A percentile compares a stretch with the other conserved stretches of the same genome.
Evolutionary conservation across 1,140 invertebrate species (phyloP).

Genomic region (Coboldia fuscipes): DNA sequence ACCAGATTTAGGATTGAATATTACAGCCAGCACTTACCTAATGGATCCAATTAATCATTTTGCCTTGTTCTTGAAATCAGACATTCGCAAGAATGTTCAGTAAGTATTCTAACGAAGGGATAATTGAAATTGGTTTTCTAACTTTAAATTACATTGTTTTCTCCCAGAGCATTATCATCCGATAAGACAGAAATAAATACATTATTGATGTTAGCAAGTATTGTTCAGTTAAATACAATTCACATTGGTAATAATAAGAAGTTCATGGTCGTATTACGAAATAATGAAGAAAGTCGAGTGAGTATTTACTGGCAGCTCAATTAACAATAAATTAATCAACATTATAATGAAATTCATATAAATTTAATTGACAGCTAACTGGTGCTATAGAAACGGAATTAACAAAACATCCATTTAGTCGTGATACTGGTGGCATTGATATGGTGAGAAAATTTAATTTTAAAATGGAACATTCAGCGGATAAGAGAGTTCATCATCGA

Average conservation of each 20-base stretch:
- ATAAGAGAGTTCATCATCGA: no score
- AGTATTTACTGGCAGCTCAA: neutral
- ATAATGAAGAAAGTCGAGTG: slow-evolving; percentile 9
- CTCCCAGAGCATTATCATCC: neutral
- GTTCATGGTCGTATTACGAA: slow-evolving; percentile 16
- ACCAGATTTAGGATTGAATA: slow-evolving; percentile 13
- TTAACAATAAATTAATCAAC: no score
- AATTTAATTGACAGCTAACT: no score
- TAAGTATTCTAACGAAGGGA: slow-evolving; percentile 7
- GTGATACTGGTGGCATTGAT: no score
- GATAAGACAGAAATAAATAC: slow-evolving; percentile 1
- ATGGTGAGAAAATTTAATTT: no score
- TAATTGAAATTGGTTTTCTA: neutral
- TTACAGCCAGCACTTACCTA: slow-evolving; percentile 14
- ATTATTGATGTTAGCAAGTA: slow-evolving; percentile 16
- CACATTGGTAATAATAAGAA: slow-evolving; percentile 19
- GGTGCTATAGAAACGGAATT: no score
- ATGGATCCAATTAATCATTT: slow-evolving; percentile 17
- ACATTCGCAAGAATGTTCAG: slow-evolving; percentile 16
- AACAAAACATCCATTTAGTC: no score
- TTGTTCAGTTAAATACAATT: slow-evolving; percentile 18
- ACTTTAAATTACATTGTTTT: neutral
- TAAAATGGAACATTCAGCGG: no score
- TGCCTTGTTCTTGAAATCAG: slow-evolving; percentile 18
- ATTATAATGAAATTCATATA: no score